Evolutionary conservation across 2,888 invertebrate species (phyloP).

Genomic region (Caenorhabditis angaria): DNA sequence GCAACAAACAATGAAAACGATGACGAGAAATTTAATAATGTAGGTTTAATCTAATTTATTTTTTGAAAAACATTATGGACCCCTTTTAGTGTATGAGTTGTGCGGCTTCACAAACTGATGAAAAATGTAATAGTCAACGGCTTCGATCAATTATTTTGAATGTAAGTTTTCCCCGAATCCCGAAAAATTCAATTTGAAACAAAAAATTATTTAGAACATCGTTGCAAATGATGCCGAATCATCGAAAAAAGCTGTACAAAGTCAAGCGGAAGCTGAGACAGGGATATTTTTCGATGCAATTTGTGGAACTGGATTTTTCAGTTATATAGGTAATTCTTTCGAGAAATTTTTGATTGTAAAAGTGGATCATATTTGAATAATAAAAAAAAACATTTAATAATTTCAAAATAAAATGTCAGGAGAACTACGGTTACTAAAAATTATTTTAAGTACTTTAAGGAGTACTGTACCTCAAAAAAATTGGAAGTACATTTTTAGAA

Average conservation of each 20-base stretch:
- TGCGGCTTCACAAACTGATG: conserved; percentile 33
- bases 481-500: too few relatives aligned
- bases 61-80: neutral
- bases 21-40: conserved; percentile 11
- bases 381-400: too few relatives aligned
- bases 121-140: conserved; percentile 68
- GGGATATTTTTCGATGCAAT: conserved; percentile 65
- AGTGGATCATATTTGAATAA: too few relatives aligned
- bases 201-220: conserved; percentile 47
- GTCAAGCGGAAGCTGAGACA: conserved; percentile 62
- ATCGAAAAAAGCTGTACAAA: conserved; percentile 67
- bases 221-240: conserved; percentile 62
- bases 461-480: too few relatives aligned
- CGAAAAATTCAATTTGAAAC: neutral
- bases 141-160: conserved; percentile 62
- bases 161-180: conserved; percentile 32
- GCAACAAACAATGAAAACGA: neutral
- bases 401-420: too few relatives aligned
- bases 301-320: conserved; percentile 72
- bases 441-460: too few relatives aligned
- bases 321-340: conserved; percentile 56
- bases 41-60: neutral
- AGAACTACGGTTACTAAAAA: too few relatives aligned
- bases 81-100: neutral
- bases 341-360: neutral